Percentiles rank a stretch among this genome's conserved stretches.
Evolutionary conservation across 1,140 invertebrate genomes (phyloP).

Genomic region (Lepidostoma basale): DNA sequence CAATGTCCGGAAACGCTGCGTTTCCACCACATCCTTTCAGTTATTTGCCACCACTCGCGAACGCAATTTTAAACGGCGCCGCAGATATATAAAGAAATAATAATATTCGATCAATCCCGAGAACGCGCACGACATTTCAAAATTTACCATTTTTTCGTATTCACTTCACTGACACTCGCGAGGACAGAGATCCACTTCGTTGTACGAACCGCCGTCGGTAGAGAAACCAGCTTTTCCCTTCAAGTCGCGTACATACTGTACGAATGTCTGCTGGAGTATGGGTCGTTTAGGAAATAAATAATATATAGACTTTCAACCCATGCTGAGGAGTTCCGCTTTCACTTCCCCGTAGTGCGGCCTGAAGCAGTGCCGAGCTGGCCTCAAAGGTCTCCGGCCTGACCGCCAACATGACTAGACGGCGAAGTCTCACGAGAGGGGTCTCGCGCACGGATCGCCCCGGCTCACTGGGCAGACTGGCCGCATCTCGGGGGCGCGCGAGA

Average conservation of each 20-base stretch:
- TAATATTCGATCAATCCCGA: conserved; percentile 13
- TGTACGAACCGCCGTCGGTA: no score
- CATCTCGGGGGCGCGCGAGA: background rate
- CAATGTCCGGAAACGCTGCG: background rate
- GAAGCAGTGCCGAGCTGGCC: background rate
- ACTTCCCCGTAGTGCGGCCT: background rate
- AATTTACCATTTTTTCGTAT: conserved; percentile 3
- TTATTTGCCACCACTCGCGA: background rate
- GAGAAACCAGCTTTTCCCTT: no score
- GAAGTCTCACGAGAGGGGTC: background rate
- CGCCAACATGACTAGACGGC: background rate
- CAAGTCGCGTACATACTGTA: no score
- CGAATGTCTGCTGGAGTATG: no score
- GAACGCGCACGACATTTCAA: background rate
- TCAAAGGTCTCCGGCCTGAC: background rate
- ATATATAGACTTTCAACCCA: background rate
- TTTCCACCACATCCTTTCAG: background rate
- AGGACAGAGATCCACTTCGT: no score
- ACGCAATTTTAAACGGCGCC: conserved; percentile 34
- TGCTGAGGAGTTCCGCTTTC: background rate
- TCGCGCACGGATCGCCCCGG: background rate
- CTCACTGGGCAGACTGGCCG: background rate
- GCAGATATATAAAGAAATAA: conserved; percentile 34
- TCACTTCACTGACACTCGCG: no score
- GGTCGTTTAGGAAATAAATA: no score